Percentiles rank a stretch among this genome's conserved stretches.
phyloP scores from a whole-genome alignment of 2,113 vertebrate species.

The Trogon melanurus region DNA sequence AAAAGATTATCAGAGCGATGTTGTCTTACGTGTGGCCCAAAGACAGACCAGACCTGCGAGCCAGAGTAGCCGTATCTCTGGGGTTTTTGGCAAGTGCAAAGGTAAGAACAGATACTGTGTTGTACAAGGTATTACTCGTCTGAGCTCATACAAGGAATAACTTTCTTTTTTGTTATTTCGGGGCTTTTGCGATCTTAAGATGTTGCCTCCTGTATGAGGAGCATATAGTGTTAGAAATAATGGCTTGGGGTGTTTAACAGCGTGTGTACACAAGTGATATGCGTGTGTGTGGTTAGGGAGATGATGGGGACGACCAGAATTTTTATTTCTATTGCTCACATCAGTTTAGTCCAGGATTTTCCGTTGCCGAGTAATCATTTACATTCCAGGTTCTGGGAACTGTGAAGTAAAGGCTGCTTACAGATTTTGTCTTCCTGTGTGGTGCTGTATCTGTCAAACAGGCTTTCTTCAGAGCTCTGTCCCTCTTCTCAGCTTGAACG shows the following conservation, averaged over 20 bases:
- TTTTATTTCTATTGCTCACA: neutral
- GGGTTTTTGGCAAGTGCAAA: constrained; percentile 91
- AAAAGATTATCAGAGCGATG: constrained; percentile 91
- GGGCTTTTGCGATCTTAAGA: neutral
- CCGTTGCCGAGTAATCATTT: neutral
- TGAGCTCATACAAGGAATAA: neutral
- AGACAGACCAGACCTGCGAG: constrained; percentile 91
- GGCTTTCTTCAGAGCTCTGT: neutral
- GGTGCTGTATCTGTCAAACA: neutral
- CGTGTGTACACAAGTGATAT: neutral
- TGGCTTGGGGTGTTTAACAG: neutral
- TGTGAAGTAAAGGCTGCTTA: neutral
- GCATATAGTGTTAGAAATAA: neutral
- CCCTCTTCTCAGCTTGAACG: neutral
- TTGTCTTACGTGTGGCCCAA: constrained; percentile 95
- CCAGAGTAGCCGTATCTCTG: constrained; percentile 89
- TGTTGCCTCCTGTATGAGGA: neutral
- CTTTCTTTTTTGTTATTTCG: neutral
- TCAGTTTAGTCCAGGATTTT: neutral
- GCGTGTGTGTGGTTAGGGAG: neutral
- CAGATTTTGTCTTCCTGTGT: neutral
- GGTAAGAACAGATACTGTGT: constrained; percentile 70
- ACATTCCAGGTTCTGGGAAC: neutral
- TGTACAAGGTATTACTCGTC: neutral
- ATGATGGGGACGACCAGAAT: neutral